phyloP scores from a whole-genome alignment of 2,797 vertebrate species.

The Liasis olivaceus region DNA sequence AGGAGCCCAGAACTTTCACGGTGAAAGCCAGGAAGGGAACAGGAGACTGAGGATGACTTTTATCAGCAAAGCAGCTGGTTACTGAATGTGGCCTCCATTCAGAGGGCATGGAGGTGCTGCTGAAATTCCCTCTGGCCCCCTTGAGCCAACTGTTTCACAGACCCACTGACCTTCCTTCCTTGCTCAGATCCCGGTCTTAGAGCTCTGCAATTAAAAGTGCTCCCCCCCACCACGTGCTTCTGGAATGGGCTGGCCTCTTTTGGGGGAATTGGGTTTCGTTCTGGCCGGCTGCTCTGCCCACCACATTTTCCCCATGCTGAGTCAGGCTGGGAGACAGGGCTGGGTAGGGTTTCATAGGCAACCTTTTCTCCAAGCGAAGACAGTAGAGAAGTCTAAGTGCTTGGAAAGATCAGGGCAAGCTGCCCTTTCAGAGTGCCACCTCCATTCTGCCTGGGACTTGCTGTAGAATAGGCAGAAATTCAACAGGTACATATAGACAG shows the following conservation, averaged over 20 bases:
- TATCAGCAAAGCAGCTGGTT: not conserved
- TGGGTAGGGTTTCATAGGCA: not conserved
- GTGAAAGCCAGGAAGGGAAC: no score
- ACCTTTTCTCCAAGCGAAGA: not conserved
- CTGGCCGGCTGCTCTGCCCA: not conserved
- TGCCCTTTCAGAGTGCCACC: not conserved
- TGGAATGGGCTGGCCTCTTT: not conserved
- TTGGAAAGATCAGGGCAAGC: not conserved
- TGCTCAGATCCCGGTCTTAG: not conserved
- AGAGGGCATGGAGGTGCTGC: not conserved
- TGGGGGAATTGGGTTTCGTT: not conserved
- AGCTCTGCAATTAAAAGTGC: not conserved
- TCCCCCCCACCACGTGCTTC: not conserved
- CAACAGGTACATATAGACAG: not conserved
- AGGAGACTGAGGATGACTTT: no score
- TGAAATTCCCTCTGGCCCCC: not conserved
- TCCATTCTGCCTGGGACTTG: no score
- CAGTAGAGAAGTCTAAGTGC: not conserved
- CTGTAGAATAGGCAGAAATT: not conserved
- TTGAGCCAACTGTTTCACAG: not conserved
- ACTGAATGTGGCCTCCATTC: not conserved
- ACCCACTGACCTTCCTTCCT: not conserved
- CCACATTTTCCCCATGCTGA: not conserved
- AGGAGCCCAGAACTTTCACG: no score
- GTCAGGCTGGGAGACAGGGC: not conserved